Percentiles rank a stretch among this genome's conserved stretches.
These are phyloP conservation scores for Ctenicera cuprea DNA, from an alignment of 2,888 invertebrate genomes.

Conservation along the genomic window DNA sequence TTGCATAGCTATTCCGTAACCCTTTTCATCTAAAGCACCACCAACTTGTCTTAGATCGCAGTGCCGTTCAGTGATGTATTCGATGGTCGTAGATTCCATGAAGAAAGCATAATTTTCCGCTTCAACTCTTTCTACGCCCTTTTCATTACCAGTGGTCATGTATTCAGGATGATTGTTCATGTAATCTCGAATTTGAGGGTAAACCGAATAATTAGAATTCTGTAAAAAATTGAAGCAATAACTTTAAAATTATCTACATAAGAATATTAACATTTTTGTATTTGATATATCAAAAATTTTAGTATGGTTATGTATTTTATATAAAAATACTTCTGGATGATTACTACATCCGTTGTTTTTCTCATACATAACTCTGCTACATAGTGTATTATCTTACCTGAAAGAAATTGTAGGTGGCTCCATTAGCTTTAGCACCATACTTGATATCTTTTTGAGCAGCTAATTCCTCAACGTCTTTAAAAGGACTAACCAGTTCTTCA, in stretches of 20 bases:
- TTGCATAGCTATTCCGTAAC: slow-evolving; percentile 65
- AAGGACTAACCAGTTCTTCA: slow-evolving; percentile 82
- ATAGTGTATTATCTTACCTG: no score
- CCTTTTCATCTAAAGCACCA: slow-evolving; percentile 83
- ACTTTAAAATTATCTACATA: no score
- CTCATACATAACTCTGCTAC: no score
- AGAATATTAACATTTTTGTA: no score
- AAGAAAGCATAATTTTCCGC: slow-evolving; percentile 65
- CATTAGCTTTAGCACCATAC: slow-evolving; percentile 90
- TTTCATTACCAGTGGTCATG: slow-evolving; percentile 67
- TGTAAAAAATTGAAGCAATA: not conserved
- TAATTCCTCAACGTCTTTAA: slow-evolving; percentile 88
- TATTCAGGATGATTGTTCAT: slow-evolving; percentile 64
- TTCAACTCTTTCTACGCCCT: slow-evolving; percentile 63
- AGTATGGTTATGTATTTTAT: no score
- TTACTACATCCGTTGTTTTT: no score
- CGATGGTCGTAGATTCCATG: slow-evolving; percentile 81
- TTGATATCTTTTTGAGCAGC: slow-evolving; percentile 83
- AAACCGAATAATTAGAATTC: slow-evolving; percentile 50
- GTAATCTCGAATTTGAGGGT: slow-evolving; percentile 60
- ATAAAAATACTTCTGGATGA: no score
- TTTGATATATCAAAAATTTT: no score
- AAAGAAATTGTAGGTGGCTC: slow-evolving; percentile 93
- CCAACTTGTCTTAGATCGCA: slow-evolving; percentile 85
- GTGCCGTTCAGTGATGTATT: slow-evolving; percentile 86